phyloP scores from a whole-genome alignment of 2,113 vertebrate species.

The Romanogobio albipinnatus region DNA sequence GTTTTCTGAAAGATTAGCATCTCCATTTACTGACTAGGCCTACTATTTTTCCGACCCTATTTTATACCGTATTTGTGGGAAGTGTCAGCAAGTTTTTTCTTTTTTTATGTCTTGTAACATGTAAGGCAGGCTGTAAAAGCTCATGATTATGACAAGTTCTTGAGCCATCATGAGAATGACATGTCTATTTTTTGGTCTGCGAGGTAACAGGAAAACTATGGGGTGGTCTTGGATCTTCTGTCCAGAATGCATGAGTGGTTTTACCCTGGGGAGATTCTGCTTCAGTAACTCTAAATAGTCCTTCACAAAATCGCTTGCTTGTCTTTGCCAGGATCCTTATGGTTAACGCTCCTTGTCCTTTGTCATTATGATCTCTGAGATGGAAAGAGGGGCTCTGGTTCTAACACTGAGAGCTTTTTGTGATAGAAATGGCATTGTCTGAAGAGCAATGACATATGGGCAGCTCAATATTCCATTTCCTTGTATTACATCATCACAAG shows the following conservation, averaged over 20 bases:
- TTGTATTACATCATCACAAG: constrained; percentile 3
- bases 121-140: background rate
- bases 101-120: background rate
- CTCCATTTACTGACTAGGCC: background rate
- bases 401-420: constrained; percentile 10
- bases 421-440: background rate
- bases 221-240: constrained; percentile 17
- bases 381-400: constrained; percentile 16
- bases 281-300: constrained; percentile 47
- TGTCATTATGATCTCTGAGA: constrained; percentile 29
- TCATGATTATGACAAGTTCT: constrained; percentile 19
- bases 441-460: constrained; percentile 11
- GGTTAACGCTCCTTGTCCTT: constrained; percentile 14
- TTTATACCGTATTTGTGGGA: background rate
- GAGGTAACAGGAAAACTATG: constrained; percentile 28
- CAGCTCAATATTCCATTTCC: constrained; percentile 33
- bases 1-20: background rate
- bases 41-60: background rate
- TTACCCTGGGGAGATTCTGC: constrained; percentile 45
- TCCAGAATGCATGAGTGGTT: constrained; percentile 37
- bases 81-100: background rate
- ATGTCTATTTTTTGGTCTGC: background rate
- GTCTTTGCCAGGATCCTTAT: constrained; percentile 30
- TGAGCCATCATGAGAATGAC: constrained; percentile 17
- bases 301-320: constrained; percentile 38